Conservation (phyloP, 2,888 invertebrate genomes). For the Microplitis deprimator region DNA sequence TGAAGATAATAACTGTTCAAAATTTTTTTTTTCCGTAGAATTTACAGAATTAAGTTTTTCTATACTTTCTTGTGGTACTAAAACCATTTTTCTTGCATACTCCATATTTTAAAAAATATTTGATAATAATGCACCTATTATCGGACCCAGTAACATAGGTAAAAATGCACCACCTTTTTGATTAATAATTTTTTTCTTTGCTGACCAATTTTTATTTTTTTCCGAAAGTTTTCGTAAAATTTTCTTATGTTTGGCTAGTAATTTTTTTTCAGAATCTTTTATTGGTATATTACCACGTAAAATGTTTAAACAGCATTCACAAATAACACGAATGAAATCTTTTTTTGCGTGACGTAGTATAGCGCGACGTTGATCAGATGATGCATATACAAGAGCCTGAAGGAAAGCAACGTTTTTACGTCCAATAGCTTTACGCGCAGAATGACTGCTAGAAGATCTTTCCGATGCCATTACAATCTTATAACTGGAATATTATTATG, state of each 20-base stretch:
- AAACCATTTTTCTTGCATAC: neutral
- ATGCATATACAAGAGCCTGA: neutral
- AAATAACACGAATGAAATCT: neutral
- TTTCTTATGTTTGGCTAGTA: neutral
- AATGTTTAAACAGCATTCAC: neutral
- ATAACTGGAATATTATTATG: too few relatives aligned
- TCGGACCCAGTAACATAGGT: neutral
- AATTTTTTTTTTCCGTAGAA: too few relatives aligned
- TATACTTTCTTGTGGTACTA: too few relatives aligned
- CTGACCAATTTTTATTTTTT: neutral
- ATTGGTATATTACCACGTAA: neutral
- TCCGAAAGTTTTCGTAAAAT: neutral
- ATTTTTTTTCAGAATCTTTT: neutral
- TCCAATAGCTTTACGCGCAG: neutral
- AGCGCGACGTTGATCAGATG: neutral
- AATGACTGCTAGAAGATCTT: neutral
- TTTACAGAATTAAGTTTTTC: too few relatives aligned
- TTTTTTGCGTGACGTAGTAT: neutral
- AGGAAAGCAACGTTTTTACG: neutral
- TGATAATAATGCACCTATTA: neutral
- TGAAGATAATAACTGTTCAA: too few relatives aligned
- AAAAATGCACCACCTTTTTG: neutral
- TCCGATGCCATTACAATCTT: neutral
- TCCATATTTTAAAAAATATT: neutral
- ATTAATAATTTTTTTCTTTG: neutral